Evolutionary conservation across 2,113 vertebrate genomes (phyloP), one percentile per base, ranked within the genome.

Genomic region (Verasper variegatus): DNA sequence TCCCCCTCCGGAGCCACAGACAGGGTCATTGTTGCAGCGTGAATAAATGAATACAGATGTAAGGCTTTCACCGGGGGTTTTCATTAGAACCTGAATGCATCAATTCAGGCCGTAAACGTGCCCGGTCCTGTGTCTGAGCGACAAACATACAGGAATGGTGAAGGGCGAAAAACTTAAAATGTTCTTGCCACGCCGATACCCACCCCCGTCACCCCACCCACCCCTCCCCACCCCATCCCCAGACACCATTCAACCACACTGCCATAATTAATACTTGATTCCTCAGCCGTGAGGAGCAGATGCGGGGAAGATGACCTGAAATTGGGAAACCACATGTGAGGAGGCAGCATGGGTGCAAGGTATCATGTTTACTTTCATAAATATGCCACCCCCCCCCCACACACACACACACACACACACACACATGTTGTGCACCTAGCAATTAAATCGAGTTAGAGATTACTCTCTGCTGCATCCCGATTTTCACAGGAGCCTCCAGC

Each of bases 241-340:
- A 92, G 94, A 94, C 94, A 91, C 85, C 91, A 89, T 91, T 92
- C 92, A 94, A 93, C 90, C 93, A 82, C 91, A 93, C 91, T 89
- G 90, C 82, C 93, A 93, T 95, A 96, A 95, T 96, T 95, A 93
- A 95, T 94, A 95, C 94, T 94, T 91, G 92, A 90, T 90, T 94
- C 88, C 88, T 82, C 77, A 78, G 85, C 91, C 92, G 91, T 93
- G 88, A 93, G 88, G 83, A 86, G 87, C 91, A 94, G 93, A 92
- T 93, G 93, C 82, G 86, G 93, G 92, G 88, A 90, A 93, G 93
- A 93, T 94, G 92, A 95, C 94, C 86, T 85, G 84, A 92, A 89
- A 90, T 92, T 77, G 78, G 73, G 84, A 94, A 95, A 94, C 94
- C 93, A 89, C 95, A 94, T 94, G 91, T 92, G 92, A 94, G 62